A percentile compares a stretch with the other conserved stretches of the same genome.
phyloP scores from a whole-genome alignment of 1,140 invertebrate species.

The Neodiprion fabricii region DNA sequence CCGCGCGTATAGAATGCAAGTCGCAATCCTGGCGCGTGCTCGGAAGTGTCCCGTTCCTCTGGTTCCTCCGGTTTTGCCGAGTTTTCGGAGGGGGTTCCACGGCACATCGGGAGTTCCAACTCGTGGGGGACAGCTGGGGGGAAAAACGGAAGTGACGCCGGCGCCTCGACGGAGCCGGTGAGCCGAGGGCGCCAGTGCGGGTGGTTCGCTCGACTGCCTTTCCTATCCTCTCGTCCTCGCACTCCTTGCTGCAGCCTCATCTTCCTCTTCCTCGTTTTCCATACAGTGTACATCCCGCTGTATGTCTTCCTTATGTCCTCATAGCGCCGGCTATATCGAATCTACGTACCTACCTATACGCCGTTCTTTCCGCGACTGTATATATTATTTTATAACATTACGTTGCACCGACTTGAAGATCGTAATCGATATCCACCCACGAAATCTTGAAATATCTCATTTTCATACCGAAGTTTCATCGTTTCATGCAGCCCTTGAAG shows the following conservation, averaged over 20 bases:
- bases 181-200: conserved; percentile 54
- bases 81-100: conserved; percentile 18
- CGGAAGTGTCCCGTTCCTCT: conserved; percentile 22
- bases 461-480: too few species aligned
- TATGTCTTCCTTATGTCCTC: conserved; percentile 59
- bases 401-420: too few species aligned
- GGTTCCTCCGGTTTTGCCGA: neutral
- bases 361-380: too few species aligned
- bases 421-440: too few species aligned
- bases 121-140: conserved; percentile 35
- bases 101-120: conserved; percentile 16
- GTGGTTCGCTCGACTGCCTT: conserved; percentile 49
- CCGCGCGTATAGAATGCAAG: conserved; percentile 31
- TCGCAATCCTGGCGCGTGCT: conserved; percentile 47
- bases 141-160: conserved; percentile 59
- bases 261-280: conserved; percentile 26
- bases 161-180: conserved; percentile 60
- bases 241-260: conserved; percentile 17
- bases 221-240: conserved; percentile 45
- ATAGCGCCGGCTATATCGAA: conserved; percentile 27
- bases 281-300: conserved; percentile 25
- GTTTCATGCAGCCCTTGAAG: too few species aligned
- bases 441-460: too few species aligned
- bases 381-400: too few species aligned
- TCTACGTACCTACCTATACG: neutral